Conservation (phyloP, 2,113 vertebrate species). For the Crotophaga sulcirostris region DNA sequence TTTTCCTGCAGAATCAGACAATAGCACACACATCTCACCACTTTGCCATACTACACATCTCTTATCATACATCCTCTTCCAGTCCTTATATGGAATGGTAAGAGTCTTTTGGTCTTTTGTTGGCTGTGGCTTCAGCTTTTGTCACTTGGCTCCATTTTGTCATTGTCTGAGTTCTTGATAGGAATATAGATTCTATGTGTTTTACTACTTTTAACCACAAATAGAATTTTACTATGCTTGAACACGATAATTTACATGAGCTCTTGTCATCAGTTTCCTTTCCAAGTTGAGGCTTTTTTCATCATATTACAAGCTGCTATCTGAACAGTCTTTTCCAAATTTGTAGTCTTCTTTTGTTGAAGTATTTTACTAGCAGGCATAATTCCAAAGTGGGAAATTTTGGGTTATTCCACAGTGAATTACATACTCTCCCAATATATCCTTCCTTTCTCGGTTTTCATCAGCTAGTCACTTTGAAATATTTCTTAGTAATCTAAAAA, state of each 20-base stretch:
- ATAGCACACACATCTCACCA: neutral
- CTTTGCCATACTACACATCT: neutral
- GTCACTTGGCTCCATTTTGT: neutral
- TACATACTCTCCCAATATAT: neutral
- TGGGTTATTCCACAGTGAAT: neutral
- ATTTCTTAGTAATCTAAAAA: neutral
- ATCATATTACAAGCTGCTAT: neutral
- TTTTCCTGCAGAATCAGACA: neutral
- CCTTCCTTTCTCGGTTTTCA: neutral
- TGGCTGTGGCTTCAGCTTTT: neutral
- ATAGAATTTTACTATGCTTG: neutral
- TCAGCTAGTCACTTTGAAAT: neutral
- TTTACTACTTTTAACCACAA: neutral
- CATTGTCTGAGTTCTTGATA: neutral
- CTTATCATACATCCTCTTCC: neutral
- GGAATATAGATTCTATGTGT: neutral
- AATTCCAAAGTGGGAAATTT: neutral
- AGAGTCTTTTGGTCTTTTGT: neutral
- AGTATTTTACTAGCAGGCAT: neutral
- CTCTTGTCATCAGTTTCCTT: neutral
- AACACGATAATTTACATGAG: neutral
- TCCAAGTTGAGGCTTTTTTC: neutral
- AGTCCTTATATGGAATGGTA: neutral
- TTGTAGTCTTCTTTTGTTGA: neutral
- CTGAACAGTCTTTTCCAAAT: neutral